phyloP scores from a whole-genome alignment of 2,888 invertebrate genomes.

The Dysmachus trigonus region DNA sequence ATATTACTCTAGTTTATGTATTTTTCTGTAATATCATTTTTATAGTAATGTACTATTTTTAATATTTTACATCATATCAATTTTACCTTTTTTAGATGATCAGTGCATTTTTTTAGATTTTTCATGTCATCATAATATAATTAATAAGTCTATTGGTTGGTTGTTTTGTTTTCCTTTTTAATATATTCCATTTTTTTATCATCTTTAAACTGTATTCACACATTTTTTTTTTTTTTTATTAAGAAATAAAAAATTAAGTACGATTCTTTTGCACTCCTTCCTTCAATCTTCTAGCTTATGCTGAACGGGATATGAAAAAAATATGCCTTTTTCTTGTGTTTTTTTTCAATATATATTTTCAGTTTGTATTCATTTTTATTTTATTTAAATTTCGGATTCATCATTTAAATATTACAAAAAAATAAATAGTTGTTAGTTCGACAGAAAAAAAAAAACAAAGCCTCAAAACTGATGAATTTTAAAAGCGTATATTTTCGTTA shows the following conservation, averaged over 20 bases:
- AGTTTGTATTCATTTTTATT: background rate
- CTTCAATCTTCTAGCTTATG: background rate
- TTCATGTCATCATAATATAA: background rate
- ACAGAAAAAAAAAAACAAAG: too few species aligned
- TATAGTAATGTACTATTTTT: too few species aligned
- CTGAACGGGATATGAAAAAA: background rate
- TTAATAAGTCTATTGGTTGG: background rate
- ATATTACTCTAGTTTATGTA: background rate
- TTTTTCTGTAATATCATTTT: background rate
- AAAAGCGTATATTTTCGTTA: too few species aligned
- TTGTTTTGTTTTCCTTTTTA: background rate
- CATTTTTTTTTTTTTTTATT: background rate
- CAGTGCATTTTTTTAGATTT: background rate
- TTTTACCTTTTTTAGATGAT: background rate
- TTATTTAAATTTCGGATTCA: too few species aligned
- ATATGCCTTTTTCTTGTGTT: too few species aligned
- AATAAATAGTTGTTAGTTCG: too few species aligned
- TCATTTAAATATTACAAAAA: too few species aligned
- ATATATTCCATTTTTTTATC: background rate
- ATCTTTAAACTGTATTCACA: background rate
- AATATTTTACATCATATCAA: background rate
- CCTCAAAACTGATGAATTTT: too few species aligned
- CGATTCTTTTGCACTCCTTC: background rate
- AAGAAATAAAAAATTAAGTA: background rate
- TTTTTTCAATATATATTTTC: too few species aligned